A percentile compares a stretch with the other conserved stretches of the same genome.
These are phyloP conservation scores for Drosophila pseudotakahashii DNA, from an alignment of 2,888 invertebrate species.

Conservation along the genomic window DNA sequence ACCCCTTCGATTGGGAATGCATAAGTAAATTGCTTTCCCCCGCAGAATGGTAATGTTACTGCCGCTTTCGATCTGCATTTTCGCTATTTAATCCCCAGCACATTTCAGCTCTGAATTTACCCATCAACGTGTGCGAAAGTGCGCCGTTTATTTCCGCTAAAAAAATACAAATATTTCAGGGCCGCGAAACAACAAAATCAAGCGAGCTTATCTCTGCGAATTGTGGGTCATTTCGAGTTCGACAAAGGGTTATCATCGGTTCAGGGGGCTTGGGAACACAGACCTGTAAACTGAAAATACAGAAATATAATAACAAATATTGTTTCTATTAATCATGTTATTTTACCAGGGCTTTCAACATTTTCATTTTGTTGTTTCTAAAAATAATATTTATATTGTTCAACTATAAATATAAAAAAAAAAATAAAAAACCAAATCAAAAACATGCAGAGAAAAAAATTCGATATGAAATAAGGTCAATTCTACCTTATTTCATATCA, in stretches of 20 bases:
- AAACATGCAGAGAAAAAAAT: no score
- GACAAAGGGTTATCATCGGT: constrained; percentile 8
- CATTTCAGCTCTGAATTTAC: background rate
- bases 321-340: background rate
- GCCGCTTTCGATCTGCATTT: constrained; percentile 25
- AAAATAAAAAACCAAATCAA: no score
- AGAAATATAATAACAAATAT: background rate
- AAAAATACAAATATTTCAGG: constrained; percentile 1
- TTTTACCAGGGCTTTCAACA: background rate
- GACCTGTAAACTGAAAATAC: background rate
- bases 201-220: background rate
- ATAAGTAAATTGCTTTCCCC: constrained; percentile 13
- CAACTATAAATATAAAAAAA: no score
- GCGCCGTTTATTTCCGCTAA: constrained; percentile 17
- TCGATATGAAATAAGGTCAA: no score
- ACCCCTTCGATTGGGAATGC: constrained; percentile 15
- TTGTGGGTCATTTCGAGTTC: constrained; percentile 1
- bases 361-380: no score
- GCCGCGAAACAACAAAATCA: constrained; percentile 9
- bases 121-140: constrained; percentile 17
- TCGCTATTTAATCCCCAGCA: constrained; percentile 7
- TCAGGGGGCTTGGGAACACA: constrained; percentile 2
- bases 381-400: no score
- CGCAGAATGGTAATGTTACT: constrained; percentile 10
- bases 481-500: no score